Evolutionary conservation across 2,113 vertebrate species (phyloP), one percentile per base, ranked within the genome.

Genomic region (Silurus glanis): DNA sequence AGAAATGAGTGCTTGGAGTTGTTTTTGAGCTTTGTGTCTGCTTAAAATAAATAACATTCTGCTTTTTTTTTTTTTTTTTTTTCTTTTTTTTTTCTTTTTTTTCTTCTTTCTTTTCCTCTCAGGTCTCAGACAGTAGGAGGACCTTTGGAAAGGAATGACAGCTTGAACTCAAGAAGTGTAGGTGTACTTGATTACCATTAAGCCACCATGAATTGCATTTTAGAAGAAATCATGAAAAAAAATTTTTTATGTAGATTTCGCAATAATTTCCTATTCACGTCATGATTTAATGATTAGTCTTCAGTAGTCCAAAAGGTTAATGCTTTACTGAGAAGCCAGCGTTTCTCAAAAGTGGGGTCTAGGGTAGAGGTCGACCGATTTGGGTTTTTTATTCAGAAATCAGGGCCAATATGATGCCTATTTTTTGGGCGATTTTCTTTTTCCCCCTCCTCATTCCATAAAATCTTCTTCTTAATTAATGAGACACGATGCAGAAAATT

Each of bases 111-210:
- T n/a, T n/a, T n/a, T n/a, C n/a, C n/a, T n/a, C 67, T 10, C 91
- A 96, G 95, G 87, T 94, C 94, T 0, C 91, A 94, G 87, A 94
- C 94, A 0, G 92, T 94, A 1, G 94, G 94, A 4, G 86, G 72
- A 87, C 58, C 84, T 49, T 90, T 93, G 53, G 94, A 95, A 80
- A 92, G 88, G 86, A 91, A 88, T 0, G 93, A 93, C 25, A 62
- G 91, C 84, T 82, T 87, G 0, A 89, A 91, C 83, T 83, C 88
- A 0, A 53, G 90, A 88, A 95, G 92, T 83, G 90, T 94, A 91
- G 76, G 93, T 88, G 14, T 0, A 37, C n/a, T 13, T 9, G 21
- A n/a, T 67, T 58, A 58, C 56, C 12, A 37, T n/a, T 1, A 10
- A 66, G 10, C 19, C 37, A 19, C 21, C 17, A n/a, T 8, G n/a